phyloP scores from a whole-genome alignment of 1,140 invertebrate genomes.

The Sogatella furcifera region DNA sequence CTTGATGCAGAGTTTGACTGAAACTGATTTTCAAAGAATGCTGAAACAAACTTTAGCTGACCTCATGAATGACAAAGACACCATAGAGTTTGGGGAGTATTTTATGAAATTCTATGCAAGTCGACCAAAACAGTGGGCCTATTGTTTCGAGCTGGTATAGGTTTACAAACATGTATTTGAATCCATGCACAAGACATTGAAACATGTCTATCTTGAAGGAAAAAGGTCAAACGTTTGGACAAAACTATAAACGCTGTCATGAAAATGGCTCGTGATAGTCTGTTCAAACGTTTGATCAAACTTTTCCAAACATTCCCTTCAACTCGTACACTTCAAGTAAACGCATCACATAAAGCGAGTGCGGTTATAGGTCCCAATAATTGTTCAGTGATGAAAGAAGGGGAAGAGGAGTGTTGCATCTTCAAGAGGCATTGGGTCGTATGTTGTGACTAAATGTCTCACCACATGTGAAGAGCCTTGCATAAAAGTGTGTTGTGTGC shows the following conservation, averaged over 20 bases:
- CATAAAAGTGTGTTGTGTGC: no score
- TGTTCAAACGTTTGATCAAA: conserved; percentile 10
- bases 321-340: neutral
- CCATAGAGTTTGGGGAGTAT: conserved; percentile 1
- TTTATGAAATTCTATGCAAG: neutral
- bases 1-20: neutral
- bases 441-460: no score
- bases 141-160: neutral
- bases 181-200: neutral
- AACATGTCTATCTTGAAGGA: conserved; percentile 7
- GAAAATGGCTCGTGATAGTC: conserved; percentile 3
- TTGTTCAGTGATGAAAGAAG: neutral
- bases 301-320: neutral
- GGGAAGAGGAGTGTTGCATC: neutral
- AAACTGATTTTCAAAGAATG: neutral
- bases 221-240: conserved; percentile 8
- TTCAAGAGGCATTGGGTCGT: no score
- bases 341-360: neutral
- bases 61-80: neutral
- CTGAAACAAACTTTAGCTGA: neutral
- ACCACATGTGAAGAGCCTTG: no score
- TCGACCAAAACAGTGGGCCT: conserved; percentile 5
- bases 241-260: conserved; percentile 6
- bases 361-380: neutral
- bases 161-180: conserved; percentile 7